phyloP scores from a whole-genome alignment of 2,113 vertebrate genomes.

The Antechinus flavipes region DNA sequence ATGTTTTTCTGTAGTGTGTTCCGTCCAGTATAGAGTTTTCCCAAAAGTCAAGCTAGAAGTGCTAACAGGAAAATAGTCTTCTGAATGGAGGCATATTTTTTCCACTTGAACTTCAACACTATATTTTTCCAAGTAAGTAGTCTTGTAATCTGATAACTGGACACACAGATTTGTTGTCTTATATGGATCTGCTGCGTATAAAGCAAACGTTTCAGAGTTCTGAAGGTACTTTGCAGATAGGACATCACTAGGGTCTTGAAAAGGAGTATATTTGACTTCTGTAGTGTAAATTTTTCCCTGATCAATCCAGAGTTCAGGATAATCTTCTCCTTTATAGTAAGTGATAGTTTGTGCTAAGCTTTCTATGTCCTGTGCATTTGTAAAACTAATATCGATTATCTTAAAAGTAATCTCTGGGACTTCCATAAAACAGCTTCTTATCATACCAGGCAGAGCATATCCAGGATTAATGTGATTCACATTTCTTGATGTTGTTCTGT shows the following conservation, averaged over 20 bases:
- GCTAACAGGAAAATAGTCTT: conserved; percentile 90
- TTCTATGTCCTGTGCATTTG: conserved; percentile 84
- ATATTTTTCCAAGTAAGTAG: conserved; percentile 65
- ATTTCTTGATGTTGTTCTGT: conserved; percentile 83
- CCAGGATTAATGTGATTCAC: conserved; percentile 88
- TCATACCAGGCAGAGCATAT: conserved; percentile 89
- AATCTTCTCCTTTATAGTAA: conserved; percentile 78
- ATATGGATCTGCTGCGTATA: conserved; percentile 87
- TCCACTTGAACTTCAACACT: conserved; percentile 85
- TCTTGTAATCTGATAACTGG: conserved; percentile 30
- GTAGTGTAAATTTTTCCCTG: conserved; percentile 82
- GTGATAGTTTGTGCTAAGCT: conserved; percentile 84
- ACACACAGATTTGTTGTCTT: conserved; percentile 80
- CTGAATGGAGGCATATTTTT: conserved; percentile 87
- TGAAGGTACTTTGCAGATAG: not conserved
- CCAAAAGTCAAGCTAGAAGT: conserved; percentile 86
- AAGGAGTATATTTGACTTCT: conserved; percentile 81
- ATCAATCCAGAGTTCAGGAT: conserved; percentile 88
- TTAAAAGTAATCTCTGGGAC: conserved; percentile 87
- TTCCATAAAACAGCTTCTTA: conserved; percentile 87
- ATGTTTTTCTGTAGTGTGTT: conserved; percentile 81
- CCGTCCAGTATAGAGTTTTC: conserved; percentile 88
- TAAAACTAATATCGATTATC: conserved; percentile 88
- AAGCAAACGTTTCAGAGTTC: conserved; percentile 76
- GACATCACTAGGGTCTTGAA: conserved; percentile 52